Base-by-base conservation (phyloP, 2,888 invertebrate species). In the Portevinia maculata region DNA sequence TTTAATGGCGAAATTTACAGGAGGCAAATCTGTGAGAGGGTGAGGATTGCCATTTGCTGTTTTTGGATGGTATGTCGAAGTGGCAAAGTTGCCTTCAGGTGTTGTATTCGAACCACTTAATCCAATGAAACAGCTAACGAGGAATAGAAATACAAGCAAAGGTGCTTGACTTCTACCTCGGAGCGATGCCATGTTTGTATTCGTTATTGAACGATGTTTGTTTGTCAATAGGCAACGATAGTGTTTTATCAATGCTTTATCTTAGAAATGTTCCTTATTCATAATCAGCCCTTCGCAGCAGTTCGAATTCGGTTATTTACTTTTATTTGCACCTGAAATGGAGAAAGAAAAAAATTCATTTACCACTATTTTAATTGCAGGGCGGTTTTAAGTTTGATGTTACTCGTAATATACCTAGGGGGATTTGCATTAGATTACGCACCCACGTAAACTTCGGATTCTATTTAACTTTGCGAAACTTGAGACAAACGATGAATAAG, bases 61-160 rank as follows among this genome's bases (percentile, higher is more conserved):
- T 34, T 55, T 44, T 53, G 53, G 37, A 8, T 17, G 3, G 15
- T 55, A 44, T 17, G 71, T 65, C 0, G 71, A 65, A 17, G 60
- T 53, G 19, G 41, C 55, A 24, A 32, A 34, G 28, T 17, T 62
- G 9, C 34, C 62, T 13, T 53, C 37, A 13, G 71, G 76, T 21
- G 73, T 83, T 67, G 78, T 64, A 50, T 83, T 83, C 21, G 83
- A 78, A 48, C 78, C 62, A 11, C 83, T 76, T 1, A 73, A 62
- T 30, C 71, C 76, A 24, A 78, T 78, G 34, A 17, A 9, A 44
- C 83, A 78, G 60, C 57, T 73, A 6, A 71, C 9, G 11, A 83
- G 59, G 21, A 71, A 50, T 24, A 83, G 37, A 24, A 83, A 21
- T 8, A 30, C 57, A 13, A 83, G 55, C 48, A 53, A 44, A 30